These are phyloP conservation scores for Atlantisia rogersi DNA, from an alignment of 2,113 vertebrate species.

Conservation along the genomic window DNA sequence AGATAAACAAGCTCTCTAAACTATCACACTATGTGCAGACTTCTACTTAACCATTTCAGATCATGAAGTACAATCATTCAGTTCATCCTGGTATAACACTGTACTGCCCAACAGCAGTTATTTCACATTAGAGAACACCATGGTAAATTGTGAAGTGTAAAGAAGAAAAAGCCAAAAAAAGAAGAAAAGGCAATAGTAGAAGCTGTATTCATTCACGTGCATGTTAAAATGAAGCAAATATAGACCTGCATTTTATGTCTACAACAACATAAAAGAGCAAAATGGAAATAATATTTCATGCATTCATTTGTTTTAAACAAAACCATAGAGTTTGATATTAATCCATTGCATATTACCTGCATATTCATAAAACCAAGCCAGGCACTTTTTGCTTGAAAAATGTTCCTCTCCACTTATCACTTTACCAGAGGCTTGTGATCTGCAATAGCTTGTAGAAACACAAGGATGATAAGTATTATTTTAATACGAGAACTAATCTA, in stretches of 20 bases:
- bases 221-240: not conserved
- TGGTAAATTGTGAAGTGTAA: not conserved
- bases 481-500: not conserved
- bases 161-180: not conserved
- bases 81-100: not conserved
- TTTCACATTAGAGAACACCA: not conserved
- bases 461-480: constrained; percentile 43
- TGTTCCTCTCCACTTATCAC: constrained; percentile 85
- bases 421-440: constrained; percentile 86
- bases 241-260: not conserved
- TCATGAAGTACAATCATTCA: not conserved
- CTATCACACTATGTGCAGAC: not conserved
- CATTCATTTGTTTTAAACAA: not conserved
- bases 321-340: not conserved
- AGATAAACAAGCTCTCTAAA: not conserved
- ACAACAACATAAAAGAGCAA: not conserved
- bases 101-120: not conserved
- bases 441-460: constrained; percentile 83
- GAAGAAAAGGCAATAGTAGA: not conserved
- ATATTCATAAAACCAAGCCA: constrained; percentile 96
- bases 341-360: constrained; percentile 79
- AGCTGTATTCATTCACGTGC: not conserved
- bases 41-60: not conserved
- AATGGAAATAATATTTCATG: not conserved
- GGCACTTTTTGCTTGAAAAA: constrained; percentile 96